These are phyloP conservation scores for Leptinotarsa texana DNA, from an alignment of 1,140 invertebrate genomes.

Conservation along the genomic window DNA sequence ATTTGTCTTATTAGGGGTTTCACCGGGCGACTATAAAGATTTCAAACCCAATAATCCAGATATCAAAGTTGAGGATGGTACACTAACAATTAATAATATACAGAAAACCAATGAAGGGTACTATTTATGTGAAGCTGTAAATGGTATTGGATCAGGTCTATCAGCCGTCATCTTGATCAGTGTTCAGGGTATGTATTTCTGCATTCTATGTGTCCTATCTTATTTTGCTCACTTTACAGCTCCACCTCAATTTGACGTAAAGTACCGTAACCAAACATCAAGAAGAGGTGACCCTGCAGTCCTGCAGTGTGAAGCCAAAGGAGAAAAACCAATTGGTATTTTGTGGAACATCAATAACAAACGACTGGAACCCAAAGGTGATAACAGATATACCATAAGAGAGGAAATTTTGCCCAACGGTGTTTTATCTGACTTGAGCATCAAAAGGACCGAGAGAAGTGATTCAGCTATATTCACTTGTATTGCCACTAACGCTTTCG, in stretches of 20 bases:
- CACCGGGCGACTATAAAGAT: conserved; percentile 89
- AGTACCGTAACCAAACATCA: conserved; percentile 87
- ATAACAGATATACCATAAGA: conserved; percentile 87
- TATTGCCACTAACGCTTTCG: conserved; percentile 92
- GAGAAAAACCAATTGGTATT: conserved; percentile 94
- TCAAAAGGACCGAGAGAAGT: conserved; percentile 83
- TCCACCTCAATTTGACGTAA: conserved; percentile 92
- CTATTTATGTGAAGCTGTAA: conserved; percentile 94
- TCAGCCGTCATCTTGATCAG: conserved; percentile 91
- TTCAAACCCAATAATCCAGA: conserved; percentile 86
- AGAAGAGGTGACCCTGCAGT: conserved; percentile 88
- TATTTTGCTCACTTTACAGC: conserved; percentile 62
- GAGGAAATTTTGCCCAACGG: conserved; percentile 87
- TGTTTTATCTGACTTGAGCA: conserved; percentile 85
- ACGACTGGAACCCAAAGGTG: conserved; percentile 82
- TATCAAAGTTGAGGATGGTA: conserved; percentile 89
- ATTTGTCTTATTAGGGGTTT: conserved; percentile 67
- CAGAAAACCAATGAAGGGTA: conserved; percentile 92
- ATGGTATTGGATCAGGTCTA: conserved; percentile 91
- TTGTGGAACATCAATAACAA: conserved; percentile 96
- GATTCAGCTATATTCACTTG: conserved; percentile 95
- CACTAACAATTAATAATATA: conserved; percentile 84
- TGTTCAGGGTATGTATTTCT: conserved; percentile 76
- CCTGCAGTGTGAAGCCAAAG: conserved; percentile 92
- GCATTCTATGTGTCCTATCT: neutral